Evolutionary conservation across 2,888 invertebrate species (phyloP).

Genomic region (Taphrorychus bicolor): DNA sequence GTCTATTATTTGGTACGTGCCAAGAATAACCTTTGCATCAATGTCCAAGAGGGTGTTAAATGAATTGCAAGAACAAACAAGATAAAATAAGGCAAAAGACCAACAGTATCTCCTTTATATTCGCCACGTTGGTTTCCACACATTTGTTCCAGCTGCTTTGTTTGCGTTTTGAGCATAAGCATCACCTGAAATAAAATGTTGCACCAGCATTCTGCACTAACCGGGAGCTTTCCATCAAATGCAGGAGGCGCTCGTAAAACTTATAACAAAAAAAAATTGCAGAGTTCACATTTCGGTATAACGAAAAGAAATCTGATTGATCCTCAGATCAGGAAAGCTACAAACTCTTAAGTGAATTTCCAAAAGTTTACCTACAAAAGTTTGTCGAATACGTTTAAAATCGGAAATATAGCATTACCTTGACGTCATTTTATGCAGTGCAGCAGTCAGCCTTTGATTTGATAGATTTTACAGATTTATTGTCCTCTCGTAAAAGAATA

Average conservation of each 20-base stretch:
- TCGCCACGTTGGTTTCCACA: not conserved
- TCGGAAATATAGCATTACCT: not conserved
- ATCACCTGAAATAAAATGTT: not conserved
- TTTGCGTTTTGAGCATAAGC: not conserved
- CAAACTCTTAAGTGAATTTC: slow-evolving; percentile 26
- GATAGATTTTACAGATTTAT: slow-evolving; percentile 20
- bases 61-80: not conserved
- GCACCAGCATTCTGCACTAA: too few relatives aligned
- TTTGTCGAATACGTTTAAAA: slow-evolving; percentile 7
- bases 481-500: not conserved
- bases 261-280: not conserved
- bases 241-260: not conserved
- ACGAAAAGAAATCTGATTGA: slow-evolving; percentile 20
- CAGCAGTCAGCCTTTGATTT: not conserved
- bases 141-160: not conserved
- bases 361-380: slow-evolving; percentile 22
- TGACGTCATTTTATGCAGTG: slow-evolving; percentile 18
- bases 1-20: too few relatives aligned
- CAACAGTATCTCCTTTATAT: not conserved
- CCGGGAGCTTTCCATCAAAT: not conserved
- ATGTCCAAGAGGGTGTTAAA: not conserved
- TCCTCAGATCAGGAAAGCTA: slow-evolving; percentile 12
- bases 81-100: not conserved
- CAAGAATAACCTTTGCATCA: too few relatives aligned
- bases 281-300: not conserved